phyloP scores from a whole-genome alignment of 2,113 vertebrate genomes.

The Galemys pyrenaicus region DNA sequence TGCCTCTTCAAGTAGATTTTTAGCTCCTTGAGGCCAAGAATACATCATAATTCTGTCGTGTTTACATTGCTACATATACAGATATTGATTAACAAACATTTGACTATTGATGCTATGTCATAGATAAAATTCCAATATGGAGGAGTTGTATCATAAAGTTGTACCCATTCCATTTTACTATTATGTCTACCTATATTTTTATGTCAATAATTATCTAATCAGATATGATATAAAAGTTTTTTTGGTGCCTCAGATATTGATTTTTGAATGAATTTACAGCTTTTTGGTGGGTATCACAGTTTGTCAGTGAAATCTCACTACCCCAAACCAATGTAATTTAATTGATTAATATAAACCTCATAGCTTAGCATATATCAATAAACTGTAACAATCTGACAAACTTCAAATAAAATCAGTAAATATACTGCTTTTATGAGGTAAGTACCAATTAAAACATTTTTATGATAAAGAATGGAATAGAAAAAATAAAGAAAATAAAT shows the following conservation, averaged over 20 bases:
- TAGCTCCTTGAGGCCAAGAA: neutral
- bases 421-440: neutral
- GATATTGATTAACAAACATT: neutral
- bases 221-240: neutral
- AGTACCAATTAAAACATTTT: neutral
- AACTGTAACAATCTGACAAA: neutral
- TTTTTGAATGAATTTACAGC: neutral
- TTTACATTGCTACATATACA: neutral
- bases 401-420: neutral
- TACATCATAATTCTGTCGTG: neutral
- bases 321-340: neutral
- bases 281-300: neutral
- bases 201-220: neutral
- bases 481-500: neutral
- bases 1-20: neutral
- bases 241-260: neutral
- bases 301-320: conserved; percentile 13
- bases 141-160: neutral
- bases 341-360: neutral
- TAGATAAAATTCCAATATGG: neutral
- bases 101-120: neutral
- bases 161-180: neutral
- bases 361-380: neutral
- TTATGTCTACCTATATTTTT: neutral
- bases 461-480: conserved; percentile 11